Percentiles rank a stretch among this genome's conserved stretches.
phyloP scores from a whole-genome alignment of 1,140 invertebrate species.

The Sycophila sp. region DNA sequence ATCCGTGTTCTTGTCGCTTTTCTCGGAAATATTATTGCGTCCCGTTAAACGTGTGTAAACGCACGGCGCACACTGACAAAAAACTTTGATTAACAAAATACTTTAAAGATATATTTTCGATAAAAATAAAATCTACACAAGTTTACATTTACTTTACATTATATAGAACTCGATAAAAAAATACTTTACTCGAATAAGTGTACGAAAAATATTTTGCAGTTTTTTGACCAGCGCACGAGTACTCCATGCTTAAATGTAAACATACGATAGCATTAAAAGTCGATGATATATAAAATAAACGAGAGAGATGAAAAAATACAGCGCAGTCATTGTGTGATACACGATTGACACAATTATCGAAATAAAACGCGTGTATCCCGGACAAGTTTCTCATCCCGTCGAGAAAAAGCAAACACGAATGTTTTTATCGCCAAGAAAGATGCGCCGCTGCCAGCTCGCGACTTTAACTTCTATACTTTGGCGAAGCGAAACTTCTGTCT shows the following conservation, averaged over 20 bases:
- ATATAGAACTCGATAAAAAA: too few species aligned
- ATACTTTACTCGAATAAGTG: too few species aligned
- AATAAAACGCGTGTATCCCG: too few species aligned
- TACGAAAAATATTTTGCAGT: too few species aligned
- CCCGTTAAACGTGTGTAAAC: not conserved
- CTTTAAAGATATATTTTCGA: not conserved
- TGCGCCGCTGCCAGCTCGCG: conserved; percentile 16
- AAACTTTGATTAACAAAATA: not conserved
- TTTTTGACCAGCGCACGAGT: too few species aligned
- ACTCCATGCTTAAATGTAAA: too few species aligned
- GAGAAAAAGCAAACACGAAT: conserved; percentile 11
- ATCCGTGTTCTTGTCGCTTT: conserved; percentile 4
- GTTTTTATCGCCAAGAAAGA: conserved; percentile 12
- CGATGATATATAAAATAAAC: not conserved
- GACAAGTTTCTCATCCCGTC: too few species aligned
- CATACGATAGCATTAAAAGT: too few species aligned
- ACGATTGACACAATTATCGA: too few species aligned
- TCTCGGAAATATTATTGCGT: not conserved
- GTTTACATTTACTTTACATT: not conserved
- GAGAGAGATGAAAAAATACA: not conserved
- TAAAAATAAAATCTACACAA: not conserved
- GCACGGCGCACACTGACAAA: not conserved
- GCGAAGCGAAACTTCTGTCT: conserved; percentile 34
- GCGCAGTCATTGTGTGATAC: too few species aligned
- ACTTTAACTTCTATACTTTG: conserved; percentile 34